Evolutionary conservation across 2,113 vertebrate genomes (phyloP).

Genomic region (Rhinolophus ferrumequinum): DNA sequence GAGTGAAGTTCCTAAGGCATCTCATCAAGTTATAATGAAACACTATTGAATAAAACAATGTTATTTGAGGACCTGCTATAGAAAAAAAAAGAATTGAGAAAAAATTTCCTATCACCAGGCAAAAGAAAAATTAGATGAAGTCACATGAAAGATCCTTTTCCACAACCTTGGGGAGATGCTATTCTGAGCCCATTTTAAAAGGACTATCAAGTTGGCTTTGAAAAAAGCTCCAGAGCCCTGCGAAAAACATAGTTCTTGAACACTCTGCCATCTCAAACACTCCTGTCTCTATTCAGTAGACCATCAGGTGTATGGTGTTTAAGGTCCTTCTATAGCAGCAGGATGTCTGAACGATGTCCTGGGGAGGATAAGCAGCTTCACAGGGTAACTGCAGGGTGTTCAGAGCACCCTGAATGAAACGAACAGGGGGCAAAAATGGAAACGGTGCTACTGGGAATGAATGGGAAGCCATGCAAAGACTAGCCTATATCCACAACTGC

Average conservation of each 20-base stretch:
- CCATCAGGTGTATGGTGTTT: not conserved
- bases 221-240: not conserved
- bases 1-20: not conserved
- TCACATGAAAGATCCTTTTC: not conserved
- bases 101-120: not conserved
- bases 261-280: not conserved
- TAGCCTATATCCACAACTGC: not conserved
- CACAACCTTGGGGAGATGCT: not conserved
- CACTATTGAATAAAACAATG: not conserved
- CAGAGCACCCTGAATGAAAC: not conserved
- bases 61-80: not conserved
- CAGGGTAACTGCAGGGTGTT: not conserved
- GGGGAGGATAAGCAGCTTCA: not conserved
- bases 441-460: not conserved
- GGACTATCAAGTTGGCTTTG: not conserved
- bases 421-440: accelerated
- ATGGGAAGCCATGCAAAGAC: not conserved
- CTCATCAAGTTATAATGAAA: not conserved
- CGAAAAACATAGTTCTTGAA: not conserved
- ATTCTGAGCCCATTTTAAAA: not conserved
- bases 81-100: slow-evolving; percentile 1
- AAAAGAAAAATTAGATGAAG: slow-evolving; percentile 34
- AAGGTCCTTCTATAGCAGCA: not conserved
- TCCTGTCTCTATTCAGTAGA: not conserved
- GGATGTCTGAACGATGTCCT: not conserved